Evolutionary conservation across 2,113 vertebrate genomes (phyloP), one percentile per base, ranked within the genome.

Genomic region (Monarcha castaneiventris): DNA sequence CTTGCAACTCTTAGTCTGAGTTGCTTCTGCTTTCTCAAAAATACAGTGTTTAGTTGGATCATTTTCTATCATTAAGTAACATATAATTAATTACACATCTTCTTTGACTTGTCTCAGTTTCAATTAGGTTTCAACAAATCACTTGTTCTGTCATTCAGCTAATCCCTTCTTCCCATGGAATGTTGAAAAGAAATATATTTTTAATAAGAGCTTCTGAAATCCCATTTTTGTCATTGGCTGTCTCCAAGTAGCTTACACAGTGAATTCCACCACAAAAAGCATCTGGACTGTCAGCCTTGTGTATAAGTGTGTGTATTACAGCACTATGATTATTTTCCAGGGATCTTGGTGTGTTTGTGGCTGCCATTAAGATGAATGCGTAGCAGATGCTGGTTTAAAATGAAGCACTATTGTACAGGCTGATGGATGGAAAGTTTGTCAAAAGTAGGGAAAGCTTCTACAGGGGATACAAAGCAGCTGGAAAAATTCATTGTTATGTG

Each of bases 381-480:
- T 17, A 89, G 59, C 93, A 96, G 96, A 94, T 96, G 94, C 94
- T 90, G 74, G 54, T 94, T 95, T 75, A 84, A 94, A 95, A 84
- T 84, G 88, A 84, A 89, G 41, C 90, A 18, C 64, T 62, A 46
- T 94, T 93, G 49, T 95, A 84, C 29, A 84, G 92, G 64, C 82
- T 94, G 95, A 89, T 75, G 82, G 92, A 94, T 90, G 76, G 76
- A 93, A 93, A 95, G 82, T 96, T 96, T 94, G 79, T 97, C 91
- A 93, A 64, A 88, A 94, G 76, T 81, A 64, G 56, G 26, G 88
- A 86, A 95, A 87, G 93, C 90, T 96, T 91, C 88, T 93, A 68
- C 61, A 64, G 68, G 56, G 92, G 88, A 90, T 81, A 84, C 37
- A 92, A 86, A 93, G 69, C 83, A 96, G 82, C 88, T 93, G 83